Conservation (phyloP, 2,113 vertebrate genomes). For the Hylia prasina region DNA sequence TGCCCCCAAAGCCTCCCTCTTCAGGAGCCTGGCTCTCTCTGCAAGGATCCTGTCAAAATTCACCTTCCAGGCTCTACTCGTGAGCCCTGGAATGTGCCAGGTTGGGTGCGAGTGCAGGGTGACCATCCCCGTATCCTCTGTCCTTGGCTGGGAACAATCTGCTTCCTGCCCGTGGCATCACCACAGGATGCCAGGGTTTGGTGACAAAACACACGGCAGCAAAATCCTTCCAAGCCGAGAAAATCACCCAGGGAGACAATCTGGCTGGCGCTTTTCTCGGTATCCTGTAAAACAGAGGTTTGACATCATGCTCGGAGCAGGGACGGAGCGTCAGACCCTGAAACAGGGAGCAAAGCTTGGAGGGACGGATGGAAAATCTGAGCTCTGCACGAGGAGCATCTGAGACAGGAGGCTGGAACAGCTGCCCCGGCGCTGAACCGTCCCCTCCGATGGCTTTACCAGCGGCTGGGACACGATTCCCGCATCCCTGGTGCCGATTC, state of each 20-base stretch:
- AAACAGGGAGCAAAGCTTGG: neutral
- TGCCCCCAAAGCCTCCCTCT: neutral
- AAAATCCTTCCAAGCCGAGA: neutral
- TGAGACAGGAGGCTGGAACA: neutral
- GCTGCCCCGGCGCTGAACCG: neutral
- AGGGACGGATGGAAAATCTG: neutral
- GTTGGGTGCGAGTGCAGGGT: neutral
- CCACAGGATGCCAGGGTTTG: neutral
- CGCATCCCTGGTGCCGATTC: accelerated
- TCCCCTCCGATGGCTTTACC: neutral
- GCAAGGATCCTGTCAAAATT: neutral
- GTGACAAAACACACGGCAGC: neutral
- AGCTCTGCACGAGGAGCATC: neutral
- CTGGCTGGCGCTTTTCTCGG: neutral
- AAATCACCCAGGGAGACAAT: neutral
- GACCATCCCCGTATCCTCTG: neutral
- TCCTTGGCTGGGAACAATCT: neutral
- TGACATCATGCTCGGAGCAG: accelerated
- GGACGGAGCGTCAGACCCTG: neutral
- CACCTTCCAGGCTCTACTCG: neutral
- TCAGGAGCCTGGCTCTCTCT: neutral
- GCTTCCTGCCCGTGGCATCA: neutral
- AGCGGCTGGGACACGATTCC: accelerated
- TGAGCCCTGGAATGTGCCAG: neutral
- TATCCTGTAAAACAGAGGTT: neutral